Evolutionary conservation across 2,113 vertebrate genomes (phyloP), one percentile per base, ranked within the genome.

Genomic region (Rousettus leschenaultii): DNA sequence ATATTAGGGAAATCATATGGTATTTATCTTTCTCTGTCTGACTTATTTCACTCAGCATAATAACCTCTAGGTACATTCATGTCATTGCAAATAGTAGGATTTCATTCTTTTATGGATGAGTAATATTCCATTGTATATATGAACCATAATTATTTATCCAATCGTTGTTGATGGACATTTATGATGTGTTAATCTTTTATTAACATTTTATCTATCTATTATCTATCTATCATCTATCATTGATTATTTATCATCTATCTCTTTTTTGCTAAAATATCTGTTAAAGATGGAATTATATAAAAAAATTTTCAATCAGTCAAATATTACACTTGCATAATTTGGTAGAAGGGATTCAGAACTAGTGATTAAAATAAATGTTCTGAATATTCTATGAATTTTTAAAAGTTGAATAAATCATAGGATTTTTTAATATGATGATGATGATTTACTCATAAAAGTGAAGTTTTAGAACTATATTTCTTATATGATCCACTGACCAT

Each of bases 301-400:
- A 94, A 94, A 83, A 80, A 1, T 84, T 16, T 51, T 26, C 57
- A 95, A 80, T 96, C 74, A 84, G 28, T 94, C 66, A 96, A 88
- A 74, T 78, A 73, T 73, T 94, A 94, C 71, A 68, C 66, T 73
- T 93, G 88, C 66, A 91, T 97, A 83, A 86, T 96, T 89, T 53
- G 51, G 43, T 79, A 83, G 40, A 91, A 70, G 19, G 18, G 24
- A 86, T 94, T 96, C 68, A 89, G 63, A 95, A 43, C 35, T 78
- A 85, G 55, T 93, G 48, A 96, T 96, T 92, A 88, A 97, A 95
- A 92, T 94, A 96, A 94, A 96, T 97, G 75, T 95, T 91, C 89
- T 91, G 19, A 93, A 86, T 95, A 87, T 65, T 53, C 40, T 86
- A 78, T 96, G 86, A 95, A 90, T 91, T 97, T 96, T 94, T 38